Base-by-base conservation (phyloP, 2,113 vertebrate species). In the Oreochromis spilurus region DNA sequence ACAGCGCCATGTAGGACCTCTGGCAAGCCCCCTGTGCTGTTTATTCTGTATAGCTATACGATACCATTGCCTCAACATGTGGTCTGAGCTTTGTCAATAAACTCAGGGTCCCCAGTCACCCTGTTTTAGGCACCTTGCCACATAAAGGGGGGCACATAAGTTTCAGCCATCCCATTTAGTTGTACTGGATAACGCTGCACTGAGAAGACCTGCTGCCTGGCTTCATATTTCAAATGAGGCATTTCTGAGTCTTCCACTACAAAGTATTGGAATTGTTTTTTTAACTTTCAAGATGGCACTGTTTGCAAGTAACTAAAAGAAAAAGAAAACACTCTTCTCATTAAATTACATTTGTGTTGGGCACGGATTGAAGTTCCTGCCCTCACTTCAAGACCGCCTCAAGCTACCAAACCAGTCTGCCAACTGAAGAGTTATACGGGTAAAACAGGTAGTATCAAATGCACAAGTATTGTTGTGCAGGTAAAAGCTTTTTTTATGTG, bases 31-130 rank as follows among this genome's bases (percentile, higher is more conserved):
- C 75, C 72, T 75, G 43, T 14, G 48, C 21, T 91, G 92, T 90
- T 94, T 94, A 93, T 86, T 88, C 93, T 91, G 34, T 48, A 48
- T 36, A 83, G 90, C 87, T 54, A 91, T 72, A 62, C 24, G 84
- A 91, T 85, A 87, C 85, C 79, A 34, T 72, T 86, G 77, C 50
- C 84, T 90, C 86, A 88, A 92, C 90, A 90, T 92, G 93, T 75
- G 91, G 92, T 84, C 84, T 80, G 81, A 87, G 79, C 29, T 90
- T 90, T 88, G 90, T 91, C 91, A 94, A 92, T 85, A 94, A 90
- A 87, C 87, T 40, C 8, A 84, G 53, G 70, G 72, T 77, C 58
- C 84, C 62, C 31, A 87, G 91, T 90, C 88, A 81, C 80, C 54
- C 62, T 26, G 19, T 89, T 84, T 86, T 87, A 48, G 81, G 88